These are phyloP conservation scores for Laodelphax striatellus DNA, from an alignment of 1,140 invertebrate species.

Conservation along the genomic window DNA sequence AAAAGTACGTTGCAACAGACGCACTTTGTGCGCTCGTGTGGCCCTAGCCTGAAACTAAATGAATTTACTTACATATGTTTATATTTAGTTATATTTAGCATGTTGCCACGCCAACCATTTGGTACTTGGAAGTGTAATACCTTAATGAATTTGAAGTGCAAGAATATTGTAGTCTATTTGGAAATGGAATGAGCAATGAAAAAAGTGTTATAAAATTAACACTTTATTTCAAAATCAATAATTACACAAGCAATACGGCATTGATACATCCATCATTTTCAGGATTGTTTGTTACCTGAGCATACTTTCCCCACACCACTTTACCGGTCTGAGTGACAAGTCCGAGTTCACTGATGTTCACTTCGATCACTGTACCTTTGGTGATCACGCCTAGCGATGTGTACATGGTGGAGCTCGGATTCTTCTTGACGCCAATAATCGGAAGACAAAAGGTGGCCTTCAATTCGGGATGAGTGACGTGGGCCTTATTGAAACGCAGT, in stretches of 20 bases:
- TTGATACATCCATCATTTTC: conserved; percentile 99
- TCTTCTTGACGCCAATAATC: conserved; percentile 99
- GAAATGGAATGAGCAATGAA: too few species aligned
- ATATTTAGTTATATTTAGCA: too few species aligned
- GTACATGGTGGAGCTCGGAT: conserved; percentile 95
- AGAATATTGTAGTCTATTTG: too few species aligned
- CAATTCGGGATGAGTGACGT: conserved; percentile 97
- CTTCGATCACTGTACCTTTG: conserved; percentile 94
- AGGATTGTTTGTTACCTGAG: conserved; percentile 98
- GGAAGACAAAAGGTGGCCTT: conserved; percentile 98
- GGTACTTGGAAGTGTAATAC: too few species aligned
- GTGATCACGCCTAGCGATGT: conserved; percentile 97
- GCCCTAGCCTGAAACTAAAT: too few species aligned
- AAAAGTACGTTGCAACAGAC: too few species aligned
- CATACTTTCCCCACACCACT: conserved; percentile 99
- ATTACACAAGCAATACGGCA: conserved; percentile 91
- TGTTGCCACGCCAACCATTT: too few species aligned
- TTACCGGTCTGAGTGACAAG: conserved; percentile 97
- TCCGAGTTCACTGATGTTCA: conserved; percentile 98
- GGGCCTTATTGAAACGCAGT: conserved; percentile 88
- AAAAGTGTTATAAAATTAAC: too few species aligned
- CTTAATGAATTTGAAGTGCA: too few species aligned
- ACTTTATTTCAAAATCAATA: background rate
- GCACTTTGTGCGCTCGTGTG: too few species aligned
- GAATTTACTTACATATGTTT: too few species aligned